Percentiles rank a stretch among this genome's conserved stretches.
Conservation (phyloP, 2,113 vertebrate species). For the Siniperca chuatsi region DNA sequence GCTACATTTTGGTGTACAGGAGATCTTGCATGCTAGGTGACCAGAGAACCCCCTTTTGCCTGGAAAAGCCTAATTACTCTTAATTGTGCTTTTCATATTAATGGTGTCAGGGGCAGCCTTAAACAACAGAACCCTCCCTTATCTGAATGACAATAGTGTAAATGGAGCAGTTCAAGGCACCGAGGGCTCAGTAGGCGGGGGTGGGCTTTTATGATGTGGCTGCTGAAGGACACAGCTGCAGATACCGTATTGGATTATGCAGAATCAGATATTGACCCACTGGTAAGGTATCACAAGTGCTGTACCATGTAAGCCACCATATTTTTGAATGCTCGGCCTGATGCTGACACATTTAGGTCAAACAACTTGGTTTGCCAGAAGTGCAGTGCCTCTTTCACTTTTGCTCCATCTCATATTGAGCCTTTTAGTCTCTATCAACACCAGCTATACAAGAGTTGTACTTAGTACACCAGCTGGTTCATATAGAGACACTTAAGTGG, state of each 20-base stretch:
- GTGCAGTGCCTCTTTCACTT: conserved; percentile 21
- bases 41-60: conserved; percentile 27
- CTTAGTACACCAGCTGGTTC: background rate
- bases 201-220: conserved; percentile 30
- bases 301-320: background rate
- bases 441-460: background rate
- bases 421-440: conserved; percentile 24
- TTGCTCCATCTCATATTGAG: background rate
- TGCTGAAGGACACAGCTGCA: conserved; percentile 22
- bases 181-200: conserved; percentile 8
- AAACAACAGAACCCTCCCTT: conserved; percentile 64
- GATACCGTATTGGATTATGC: conserved; percentile 17
- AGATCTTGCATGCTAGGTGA: conserved; percentile 11
- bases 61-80: conserved; percentile 71
- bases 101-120: conserved; percentile 65
- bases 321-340: conserved; percentile 37
- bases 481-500: conserved; percentile 24
- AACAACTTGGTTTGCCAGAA: background rate
- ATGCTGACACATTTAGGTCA: conserved; percentile 68
- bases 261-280: conserved; percentile 21
- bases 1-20: background rate
- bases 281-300: background rate
- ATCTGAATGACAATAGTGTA: conserved; percentile 82
- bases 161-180: conserved; percentile 61
- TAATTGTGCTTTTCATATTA: conserved; percentile 79